Percentiles rank a stretch among this genome's conserved stretches.
These are phyloP conservation scores for Thalassarche chlororhynchos DNA, from an alignment of 2,113 vertebrate species.

Conservation along the genomic window DNA sequence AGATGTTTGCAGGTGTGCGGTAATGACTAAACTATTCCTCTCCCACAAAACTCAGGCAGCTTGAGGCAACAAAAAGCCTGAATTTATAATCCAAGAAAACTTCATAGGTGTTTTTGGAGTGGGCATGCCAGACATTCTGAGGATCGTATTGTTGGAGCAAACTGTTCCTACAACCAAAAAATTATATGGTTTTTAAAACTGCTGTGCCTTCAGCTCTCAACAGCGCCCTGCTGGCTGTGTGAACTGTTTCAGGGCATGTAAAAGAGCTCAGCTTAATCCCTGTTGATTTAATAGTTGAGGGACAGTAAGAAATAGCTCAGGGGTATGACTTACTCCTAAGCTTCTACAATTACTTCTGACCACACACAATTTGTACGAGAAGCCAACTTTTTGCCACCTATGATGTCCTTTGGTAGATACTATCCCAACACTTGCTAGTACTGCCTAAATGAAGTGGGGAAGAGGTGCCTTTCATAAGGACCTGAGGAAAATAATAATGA, in stretches of 20 bases:
- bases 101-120: background rate
- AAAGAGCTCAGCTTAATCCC: background rate
- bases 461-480: background rate
- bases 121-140: background rate
- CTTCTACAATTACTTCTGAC: background rate
- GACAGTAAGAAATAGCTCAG: background rate
- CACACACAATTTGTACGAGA: background rate
- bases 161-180: background rate
- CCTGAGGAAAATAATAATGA: background rate
- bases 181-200: background rate
- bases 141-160: background rate
- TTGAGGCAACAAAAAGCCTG: background rate
- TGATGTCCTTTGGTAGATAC: background rate
- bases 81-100: background rate
- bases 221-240: background rate
- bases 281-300: background rate
- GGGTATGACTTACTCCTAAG: background rate
- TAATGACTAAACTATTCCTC: background rate
- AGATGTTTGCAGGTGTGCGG: background rate
- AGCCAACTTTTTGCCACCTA: background rate
- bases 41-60: background rate
- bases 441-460: background rate
- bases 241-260: background rate
- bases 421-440: background rate
- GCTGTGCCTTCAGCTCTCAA: background rate